phyloP scores from a whole-genome alignment of 2,113 vertebrate genomes.

The Gambusia affinis region DNA sequence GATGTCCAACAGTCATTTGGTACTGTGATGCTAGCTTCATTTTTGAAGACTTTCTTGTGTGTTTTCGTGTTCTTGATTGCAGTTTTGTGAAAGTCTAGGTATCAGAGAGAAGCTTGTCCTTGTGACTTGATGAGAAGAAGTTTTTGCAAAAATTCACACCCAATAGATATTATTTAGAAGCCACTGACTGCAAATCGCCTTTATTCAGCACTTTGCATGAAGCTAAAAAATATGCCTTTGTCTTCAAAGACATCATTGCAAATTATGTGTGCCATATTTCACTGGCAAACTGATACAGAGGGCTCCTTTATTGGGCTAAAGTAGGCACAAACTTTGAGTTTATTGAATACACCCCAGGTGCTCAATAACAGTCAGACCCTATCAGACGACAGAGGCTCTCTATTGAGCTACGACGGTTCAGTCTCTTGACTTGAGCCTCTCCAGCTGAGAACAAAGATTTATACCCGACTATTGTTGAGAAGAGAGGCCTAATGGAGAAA shows the following conservation, averaged over 20 bases:
- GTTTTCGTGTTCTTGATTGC: not conserved
- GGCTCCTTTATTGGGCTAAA: conserved; percentile 67
- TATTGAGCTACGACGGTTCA: conserved; percentile 64
- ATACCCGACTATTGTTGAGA: conserved; percentile 50
- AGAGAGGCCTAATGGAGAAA: conserved; percentile 61
- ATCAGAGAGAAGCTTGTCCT: too few relatives aligned
- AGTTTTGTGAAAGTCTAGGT: not conserved
- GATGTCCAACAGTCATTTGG: not conserved
- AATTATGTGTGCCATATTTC: conserved; percentile 53
- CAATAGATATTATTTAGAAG: not conserved
- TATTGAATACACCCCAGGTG: conserved; percentile 75
- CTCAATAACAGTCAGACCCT: conserved; percentile 71
- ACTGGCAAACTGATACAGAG: conserved; percentile 64
- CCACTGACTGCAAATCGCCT: not conserved
- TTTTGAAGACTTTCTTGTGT: not conserved
- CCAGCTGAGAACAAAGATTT: conserved; percentile 68
- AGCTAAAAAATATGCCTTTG: conserved; percentile 8
- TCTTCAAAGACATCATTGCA: conserved; percentile 33
- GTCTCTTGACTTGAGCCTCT: conserved; percentile 58
- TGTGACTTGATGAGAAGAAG: not conserved
- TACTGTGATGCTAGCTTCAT: not conserved
- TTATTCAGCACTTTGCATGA: conserved; percentile 8
- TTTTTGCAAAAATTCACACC: not conserved
- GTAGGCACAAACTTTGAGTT: conserved; percentile 69
- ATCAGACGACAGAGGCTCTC: conserved; percentile 62